Evolutionary conservation across 1,140 invertebrate genomes (phyloP).

Genomic region (Macrocentrus cingulum): DNA sequence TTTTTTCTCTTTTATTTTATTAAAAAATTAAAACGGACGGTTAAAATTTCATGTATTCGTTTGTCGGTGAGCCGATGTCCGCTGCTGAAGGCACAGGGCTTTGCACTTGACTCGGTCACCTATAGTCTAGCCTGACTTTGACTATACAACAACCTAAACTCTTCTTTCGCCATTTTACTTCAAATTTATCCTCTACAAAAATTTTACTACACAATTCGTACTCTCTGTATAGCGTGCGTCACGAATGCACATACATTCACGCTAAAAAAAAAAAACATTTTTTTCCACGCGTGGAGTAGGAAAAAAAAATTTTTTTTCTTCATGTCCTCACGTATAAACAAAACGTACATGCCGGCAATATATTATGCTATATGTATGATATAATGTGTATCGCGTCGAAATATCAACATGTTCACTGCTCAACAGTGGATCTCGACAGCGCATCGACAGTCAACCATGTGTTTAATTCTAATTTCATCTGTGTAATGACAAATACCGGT

Average conservation of each 20-base stretch:
- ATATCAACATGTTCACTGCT: slow-evolving; percentile 43
- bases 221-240: too few relatives aligned
- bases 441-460: slow-evolving; percentile 11
- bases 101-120: slow-evolving; percentile 61
- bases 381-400: slow-evolving; percentile 56
- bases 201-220: slow-evolving; percentile 18
- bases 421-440: slow-evolving; percentile 52
- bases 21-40: slow-evolving; percentile 54
- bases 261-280: too few relatives aligned
- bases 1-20: slow-evolving; percentile 21
- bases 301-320: not conserved
- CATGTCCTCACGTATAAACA: slow-evolving; percentile 48
- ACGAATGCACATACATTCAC: too few relatives aligned
- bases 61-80: slow-evolving; percentile 59
- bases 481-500: too few relatives aligned
- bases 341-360: slow-evolving; percentile 58
- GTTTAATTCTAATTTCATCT: slow-evolving; percentile 17
- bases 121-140: slow-evolving; percentile 42
- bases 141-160: slow-evolving; percentile 22
- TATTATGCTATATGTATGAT: slow-evolving; percentile 59
- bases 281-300: slow-evolving; percentile 26
- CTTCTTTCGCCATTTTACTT: slow-evolving; percentile 23
- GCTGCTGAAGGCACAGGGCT: slow-evolving; percentile 61
- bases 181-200: slow-evolving; percentile 29
- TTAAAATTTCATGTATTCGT: slow-evolving; percentile 53